phyloP scores from a whole-genome alignment of 2,113 vertebrate species.

The Engystomops pustulosus region DNA sequence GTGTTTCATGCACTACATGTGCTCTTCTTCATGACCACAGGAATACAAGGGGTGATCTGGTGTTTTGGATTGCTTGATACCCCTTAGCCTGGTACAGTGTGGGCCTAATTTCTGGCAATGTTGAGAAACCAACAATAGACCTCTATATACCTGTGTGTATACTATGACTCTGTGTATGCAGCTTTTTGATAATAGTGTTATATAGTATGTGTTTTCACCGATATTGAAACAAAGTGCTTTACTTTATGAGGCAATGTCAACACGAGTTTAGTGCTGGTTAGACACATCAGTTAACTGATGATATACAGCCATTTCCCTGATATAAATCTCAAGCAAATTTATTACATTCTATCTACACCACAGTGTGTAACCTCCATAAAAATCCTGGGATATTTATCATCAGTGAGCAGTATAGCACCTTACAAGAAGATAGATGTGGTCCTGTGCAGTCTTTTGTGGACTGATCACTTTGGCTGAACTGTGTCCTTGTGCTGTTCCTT shows the following conservation, averaged over 20 bases:
- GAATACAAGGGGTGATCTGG: no score
- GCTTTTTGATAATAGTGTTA: no score
- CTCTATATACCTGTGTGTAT: no score
- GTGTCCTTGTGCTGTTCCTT: slow-evolving; percentile 42
- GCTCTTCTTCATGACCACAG: no score
- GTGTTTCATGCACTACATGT: no score
- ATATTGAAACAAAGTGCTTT: not conserved
- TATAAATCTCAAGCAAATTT: slow-evolving; percentile 31
- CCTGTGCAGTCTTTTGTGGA: not conserved
- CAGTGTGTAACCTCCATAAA: slow-evolving; percentile 34
- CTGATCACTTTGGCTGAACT: not conserved
- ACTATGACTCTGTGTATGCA: no score
- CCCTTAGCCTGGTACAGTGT: no score
- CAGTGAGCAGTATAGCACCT: not conserved
- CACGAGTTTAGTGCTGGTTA: slow-evolving; percentile 1
- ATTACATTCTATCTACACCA: slow-evolving; percentile 20
- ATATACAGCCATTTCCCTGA: not conserved
- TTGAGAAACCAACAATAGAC: no score
- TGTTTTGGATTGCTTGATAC: no score
- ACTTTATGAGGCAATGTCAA: not conserved
- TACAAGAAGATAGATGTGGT: not conserved
- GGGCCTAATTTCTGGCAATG: no score
- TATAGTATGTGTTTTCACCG: not conserved
- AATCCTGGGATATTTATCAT: slow-evolving; percentile 17
- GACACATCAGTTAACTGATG: not conserved